phyloP scores from a whole-genome alignment of 2,888 invertebrate genomes.

The Dolichomitus sp. region DNA sequence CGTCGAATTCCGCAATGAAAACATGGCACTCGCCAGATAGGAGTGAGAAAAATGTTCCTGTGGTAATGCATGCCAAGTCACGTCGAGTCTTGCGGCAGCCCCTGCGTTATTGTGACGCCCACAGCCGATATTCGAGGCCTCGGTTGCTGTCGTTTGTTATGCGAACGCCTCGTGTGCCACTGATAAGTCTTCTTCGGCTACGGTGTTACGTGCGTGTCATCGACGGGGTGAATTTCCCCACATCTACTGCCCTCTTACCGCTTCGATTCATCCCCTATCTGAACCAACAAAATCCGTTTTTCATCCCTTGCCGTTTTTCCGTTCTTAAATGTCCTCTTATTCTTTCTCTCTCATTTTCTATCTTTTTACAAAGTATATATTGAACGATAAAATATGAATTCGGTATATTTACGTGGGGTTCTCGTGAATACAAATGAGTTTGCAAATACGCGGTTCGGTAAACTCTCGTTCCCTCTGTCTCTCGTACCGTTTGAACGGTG shows the following conservation, averaged over 20 bases:
- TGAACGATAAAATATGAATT: conserved; percentile 66
- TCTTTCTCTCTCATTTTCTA: neutral
- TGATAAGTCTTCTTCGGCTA: conserved; percentile 70
- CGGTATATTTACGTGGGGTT: conserved; percentile 60
- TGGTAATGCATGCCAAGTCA: conserved; percentile 84
- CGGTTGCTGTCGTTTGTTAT: conserved; percentile 71
- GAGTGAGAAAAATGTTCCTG: conserved; percentile 44
- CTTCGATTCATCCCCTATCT: conserved; percentile 59
- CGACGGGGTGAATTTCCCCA: conserved; percentile 61
- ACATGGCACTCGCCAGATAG: conserved; percentile 34
- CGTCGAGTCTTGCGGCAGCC: conserved; percentile 71
- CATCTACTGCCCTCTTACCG: conserved; percentile 31
- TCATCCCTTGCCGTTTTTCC: conserved; percentile 50
- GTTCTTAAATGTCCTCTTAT: conserved; percentile 47
- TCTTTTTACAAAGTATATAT: conserved; percentile 14
- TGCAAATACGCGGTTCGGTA: conserved; percentile 68
- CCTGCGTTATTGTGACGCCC: conserved; percentile 53
- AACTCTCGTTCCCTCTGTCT: conserved; percentile 59
- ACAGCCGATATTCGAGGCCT: conserved; percentile 47
- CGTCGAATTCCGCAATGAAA: conserved; percentile 24
- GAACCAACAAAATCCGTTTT: conserved; percentile 62
- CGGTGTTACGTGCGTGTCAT: conserved; percentile 59
- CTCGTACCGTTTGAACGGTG: conserved; percentile 51
- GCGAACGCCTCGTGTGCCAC: conserved; percentile 72
- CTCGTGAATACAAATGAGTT: conserved; percentile 66